Conservation (phyloP, 2,113 vertebrate species). For the Crypturellus undulatus region DNA sequence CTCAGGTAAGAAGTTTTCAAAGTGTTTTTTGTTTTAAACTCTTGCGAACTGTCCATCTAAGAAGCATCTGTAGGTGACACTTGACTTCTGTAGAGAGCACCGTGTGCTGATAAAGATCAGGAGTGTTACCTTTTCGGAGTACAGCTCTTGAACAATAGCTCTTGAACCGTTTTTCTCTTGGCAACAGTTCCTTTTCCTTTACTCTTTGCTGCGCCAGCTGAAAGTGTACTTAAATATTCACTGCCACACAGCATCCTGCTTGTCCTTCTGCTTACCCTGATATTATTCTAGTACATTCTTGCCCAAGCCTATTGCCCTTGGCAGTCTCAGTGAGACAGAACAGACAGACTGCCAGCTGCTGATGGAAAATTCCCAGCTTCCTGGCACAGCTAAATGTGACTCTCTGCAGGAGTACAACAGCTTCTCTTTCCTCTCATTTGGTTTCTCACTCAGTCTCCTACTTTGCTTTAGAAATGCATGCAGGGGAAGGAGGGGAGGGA, state of each 20-base stretch:
- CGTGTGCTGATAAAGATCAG: not conserved
- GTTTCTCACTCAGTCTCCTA: not conserved
- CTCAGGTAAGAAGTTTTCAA: constrained; percentile 84
- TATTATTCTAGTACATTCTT: constrained; percentile 32
- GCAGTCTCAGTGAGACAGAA: constrained; percentile 16
- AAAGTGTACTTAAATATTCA: not conserved
- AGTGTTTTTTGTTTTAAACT: fast-evolving
- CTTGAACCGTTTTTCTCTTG: not conserved
- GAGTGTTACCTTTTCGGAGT: not conserved
- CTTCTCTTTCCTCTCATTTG: not conserved
- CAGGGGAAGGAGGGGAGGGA: not conserved
- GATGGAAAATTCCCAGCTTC: constrained; percentile 42
- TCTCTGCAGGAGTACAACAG: not conserved
- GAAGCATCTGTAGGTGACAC: fast-evolving
- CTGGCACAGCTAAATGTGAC: not conserved
- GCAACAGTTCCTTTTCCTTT: not conserved
- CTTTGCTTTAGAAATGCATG: not conserved
- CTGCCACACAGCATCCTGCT: not conserved
- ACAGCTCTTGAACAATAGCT: not conserved
- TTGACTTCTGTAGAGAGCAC: not conserved
- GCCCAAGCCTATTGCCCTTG: constrained; percentile 30
- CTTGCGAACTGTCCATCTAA: not conserved
- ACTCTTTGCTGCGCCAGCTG: not conserved
- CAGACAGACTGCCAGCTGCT: constrained; percentile 35
- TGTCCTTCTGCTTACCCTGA: constrained; percentile 22